Conservation (phyloP, 2,797 vertebrate genomes). For the Acrocephalus scirpaceus region DNA sequence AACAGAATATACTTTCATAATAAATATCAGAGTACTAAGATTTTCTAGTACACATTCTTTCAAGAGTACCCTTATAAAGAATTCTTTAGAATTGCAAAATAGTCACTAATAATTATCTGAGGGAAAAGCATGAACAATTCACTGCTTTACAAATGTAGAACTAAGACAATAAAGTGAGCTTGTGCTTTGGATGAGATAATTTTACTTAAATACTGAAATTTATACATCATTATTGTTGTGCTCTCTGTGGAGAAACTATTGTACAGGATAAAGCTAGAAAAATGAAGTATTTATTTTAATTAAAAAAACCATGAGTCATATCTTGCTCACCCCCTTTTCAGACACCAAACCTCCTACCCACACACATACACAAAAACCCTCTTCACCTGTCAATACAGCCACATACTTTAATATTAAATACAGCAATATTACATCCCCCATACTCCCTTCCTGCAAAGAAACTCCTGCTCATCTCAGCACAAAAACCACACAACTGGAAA, state of each 20-base stretch:
- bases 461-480: neutral
- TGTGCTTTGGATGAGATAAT: neutral
- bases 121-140: neutral
- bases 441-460: neutral
- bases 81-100: neutral
- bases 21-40: neutral
- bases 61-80: neutral
- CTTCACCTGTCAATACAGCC: neutral
- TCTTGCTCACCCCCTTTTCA: neutral
- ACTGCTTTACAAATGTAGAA: neutral
- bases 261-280: neutral
- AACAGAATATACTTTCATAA: neutral
- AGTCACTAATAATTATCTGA: neutral
- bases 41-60: neutral
- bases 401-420: neutral
- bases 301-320: neutral
- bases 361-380: fast-evolving
- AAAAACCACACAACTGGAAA: neutral
- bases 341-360: neutral
- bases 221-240: neutral
- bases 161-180: neutral
- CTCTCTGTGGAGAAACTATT: neutral
- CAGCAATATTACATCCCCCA: neutral
- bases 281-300: neutral
- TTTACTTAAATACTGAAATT: neutral